Evolutionary conservation across 2,797 vertebrate species (phyloP).

Genomic region (Mormyrus hasselquistii): DNA sequence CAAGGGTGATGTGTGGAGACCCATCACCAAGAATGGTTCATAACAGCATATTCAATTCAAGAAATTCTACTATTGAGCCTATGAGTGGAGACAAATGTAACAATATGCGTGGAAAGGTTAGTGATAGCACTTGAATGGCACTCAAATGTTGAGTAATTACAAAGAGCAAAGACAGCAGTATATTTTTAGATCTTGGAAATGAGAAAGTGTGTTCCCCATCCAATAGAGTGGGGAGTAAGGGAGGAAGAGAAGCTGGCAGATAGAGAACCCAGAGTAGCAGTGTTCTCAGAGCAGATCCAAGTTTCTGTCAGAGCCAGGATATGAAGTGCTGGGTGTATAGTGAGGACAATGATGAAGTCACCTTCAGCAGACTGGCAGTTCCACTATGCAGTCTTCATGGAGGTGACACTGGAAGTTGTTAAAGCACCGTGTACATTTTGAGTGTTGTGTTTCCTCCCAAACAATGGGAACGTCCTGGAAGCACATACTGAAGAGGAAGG

Average conservation of each 20-base stretch:
- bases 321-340: background rate
- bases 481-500: background rate
- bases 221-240: background rate
- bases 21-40: background rate
- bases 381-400: background rate
- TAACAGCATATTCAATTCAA: background rate
- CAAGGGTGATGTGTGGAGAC: background rate
- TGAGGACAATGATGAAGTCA: background rate
- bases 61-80: background rate
- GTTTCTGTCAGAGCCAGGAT: background rate
- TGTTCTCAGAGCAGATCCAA: background rate
- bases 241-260: background rate
- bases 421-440: background rate
- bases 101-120: background rate
- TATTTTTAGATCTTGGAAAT: background rate
- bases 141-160: background rate
- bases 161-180: background rate
- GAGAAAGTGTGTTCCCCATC: background rate
- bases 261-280: background rate
- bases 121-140: background rate
- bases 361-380: conserved; percentile 5
- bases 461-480: background rate
- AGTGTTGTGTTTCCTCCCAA: background rate
- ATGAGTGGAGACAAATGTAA: background rate
- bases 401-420: background rate